Percentiles rank a stretch among this genome's conserved stretches.
phyloP scores from a whole-genome alignment of 2,888 invertebrate species.

The Calliscelio sp. region DNA sequence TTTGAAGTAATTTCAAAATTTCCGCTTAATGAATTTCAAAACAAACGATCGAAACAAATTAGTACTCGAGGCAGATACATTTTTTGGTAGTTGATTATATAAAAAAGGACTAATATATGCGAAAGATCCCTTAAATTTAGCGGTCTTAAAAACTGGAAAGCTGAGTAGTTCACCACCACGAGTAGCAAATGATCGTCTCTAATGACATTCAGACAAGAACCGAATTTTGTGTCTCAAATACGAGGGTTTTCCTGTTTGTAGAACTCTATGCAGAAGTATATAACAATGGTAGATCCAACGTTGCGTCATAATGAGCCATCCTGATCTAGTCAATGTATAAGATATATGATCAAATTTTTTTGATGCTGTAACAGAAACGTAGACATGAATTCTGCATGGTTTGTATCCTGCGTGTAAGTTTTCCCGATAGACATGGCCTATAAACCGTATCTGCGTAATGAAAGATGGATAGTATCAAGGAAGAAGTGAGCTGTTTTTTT shows the following conservation, averaged over 20 bases:
- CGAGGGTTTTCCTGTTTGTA: background rate
- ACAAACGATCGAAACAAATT: too few species aligned
- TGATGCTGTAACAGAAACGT: background rate
- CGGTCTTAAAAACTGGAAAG: background rate
- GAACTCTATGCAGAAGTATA: background rate
- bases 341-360: background rate
- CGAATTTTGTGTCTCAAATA: background rate
- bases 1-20: too few species aligned
- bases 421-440: too few species aligned
- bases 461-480: too few species aligned
- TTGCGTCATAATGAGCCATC: background rate
- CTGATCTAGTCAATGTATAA: background rate
- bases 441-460: too few species aligned
- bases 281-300: background rate
- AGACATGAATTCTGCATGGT: background rate
- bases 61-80: too few species aligned
- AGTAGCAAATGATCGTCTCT: background rate
- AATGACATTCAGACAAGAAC: background rate
- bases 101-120: background rate
- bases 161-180: background rate
- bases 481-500: too few species aligned
- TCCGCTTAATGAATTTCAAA: too few species aligned
- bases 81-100: background rate
- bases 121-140: background rate
- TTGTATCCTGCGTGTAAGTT: too few species aligned